Base-by-base conservation (phyloP, 2,113 vertebrate genomes). In the Platysternon megacephalum region DNA sequence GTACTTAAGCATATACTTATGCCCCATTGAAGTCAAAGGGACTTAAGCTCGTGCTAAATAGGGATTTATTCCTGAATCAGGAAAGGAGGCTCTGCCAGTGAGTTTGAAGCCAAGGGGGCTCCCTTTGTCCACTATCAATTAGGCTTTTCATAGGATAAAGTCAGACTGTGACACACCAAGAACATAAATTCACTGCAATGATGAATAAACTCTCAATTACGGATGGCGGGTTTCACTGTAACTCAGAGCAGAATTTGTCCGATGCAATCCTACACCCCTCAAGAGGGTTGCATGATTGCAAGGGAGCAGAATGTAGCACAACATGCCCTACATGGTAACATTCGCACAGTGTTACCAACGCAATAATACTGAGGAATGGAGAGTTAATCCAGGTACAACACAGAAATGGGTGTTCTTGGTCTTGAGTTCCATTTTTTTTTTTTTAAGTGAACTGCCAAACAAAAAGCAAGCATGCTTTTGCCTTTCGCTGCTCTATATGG, bases 51-150 rank as follows among this genome's bases (percentile, higher is more conserved):
- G 8, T 42, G 21, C 48, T 83, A 74, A 93, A 52, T 21, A 46
- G 8, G 26, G 53, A 44, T 44, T 58, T 56, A 55, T 83, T 46
- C 39, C 53, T 12, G 9, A 44, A 42, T 83, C 81, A 58, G 0
- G 11, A 95, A 81, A 13, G 52, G 9, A 90, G 72, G 0, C 21
- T 4, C 48, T 16, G 3, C 49, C 16, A 39, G 2, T 17, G 26
- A 1, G 4, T 44, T 5, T 3, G 2, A 44, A 44, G 29, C 55
- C 0, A 0, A 61, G 56, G 61, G 13, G 19, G 84, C 35, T 12
- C 2, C 5, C 7, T 78, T 32, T 85, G 65, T 39, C n/a, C n/a
- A 72, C 79, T 5, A 2, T 2, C 9, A 24, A 0, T 1, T 55
- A 55, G 79, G 46, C 56, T n/a, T 68, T 39, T 6, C 8, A 1